Evolutionary conservation across 2,113 vertebrate species (phyloP).

Genomic region (Nyctereutes procyonoides): DNA sequence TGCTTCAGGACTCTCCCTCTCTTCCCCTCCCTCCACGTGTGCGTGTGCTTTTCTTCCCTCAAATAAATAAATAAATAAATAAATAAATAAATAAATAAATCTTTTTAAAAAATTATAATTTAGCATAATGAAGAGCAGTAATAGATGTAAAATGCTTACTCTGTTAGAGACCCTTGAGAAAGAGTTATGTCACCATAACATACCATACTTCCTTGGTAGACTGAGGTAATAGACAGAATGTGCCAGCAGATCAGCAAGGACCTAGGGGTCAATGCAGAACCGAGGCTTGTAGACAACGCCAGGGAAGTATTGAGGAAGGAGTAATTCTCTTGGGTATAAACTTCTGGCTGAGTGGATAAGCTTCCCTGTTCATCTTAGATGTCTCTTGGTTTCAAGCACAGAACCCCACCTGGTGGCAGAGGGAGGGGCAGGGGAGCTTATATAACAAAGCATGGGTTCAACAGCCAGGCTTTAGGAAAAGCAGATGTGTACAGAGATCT

Average conservation of each 20-base stretch:
- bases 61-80: background rate
- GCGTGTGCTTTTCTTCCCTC: background rate
- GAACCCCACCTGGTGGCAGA: background rate
- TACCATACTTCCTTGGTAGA: background rate
- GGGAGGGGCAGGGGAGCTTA: too few relatives aligned
- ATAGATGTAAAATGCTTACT: background rate
- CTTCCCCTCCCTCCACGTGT: background rate
- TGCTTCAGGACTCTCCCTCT: background rate
- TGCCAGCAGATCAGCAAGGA: background rate
- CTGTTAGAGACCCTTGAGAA: background rate
- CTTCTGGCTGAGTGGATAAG: background rate
- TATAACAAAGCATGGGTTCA: rapidly evolving
- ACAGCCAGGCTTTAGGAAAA: background rate
- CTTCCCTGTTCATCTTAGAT: background rate
- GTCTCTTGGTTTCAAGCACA: background rate
- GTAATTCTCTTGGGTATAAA: background rate
- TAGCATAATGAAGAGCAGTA: background rate
- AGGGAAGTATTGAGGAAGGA: background rate
- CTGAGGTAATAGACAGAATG: background rate
- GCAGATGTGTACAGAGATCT: background rate
- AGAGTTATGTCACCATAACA: background rate
- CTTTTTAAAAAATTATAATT: background rate
- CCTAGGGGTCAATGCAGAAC: background rate
- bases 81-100: background rate
- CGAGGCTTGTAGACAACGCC: background rate